Evolutionary conservation across 2,113 vertebrate species (phyloP), one percentile per base, ranked within the genome.

Genomic region (Notiomystis cincta): DNA sequence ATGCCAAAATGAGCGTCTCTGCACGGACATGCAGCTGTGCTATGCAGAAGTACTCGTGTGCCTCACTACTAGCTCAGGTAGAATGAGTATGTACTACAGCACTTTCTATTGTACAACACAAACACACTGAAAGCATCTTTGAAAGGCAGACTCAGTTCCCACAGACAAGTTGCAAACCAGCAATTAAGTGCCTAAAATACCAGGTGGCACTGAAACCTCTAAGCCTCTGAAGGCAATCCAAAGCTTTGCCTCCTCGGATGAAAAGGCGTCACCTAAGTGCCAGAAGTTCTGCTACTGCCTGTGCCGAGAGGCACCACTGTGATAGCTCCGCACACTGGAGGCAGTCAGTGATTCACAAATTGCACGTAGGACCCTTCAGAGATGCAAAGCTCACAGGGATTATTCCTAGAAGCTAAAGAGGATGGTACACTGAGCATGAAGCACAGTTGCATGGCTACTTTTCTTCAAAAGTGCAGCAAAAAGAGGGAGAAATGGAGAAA

Each of bases 91-190:
- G 89, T 86, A 81, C 88, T 66, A 70, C 72, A 92, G 78, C 67
- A 60, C 67, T 89, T 90, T 11, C 89, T 64, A 89, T 58, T 93
- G 86, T 93, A 88, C 60, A 83, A 70, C 89, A 95, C 88, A 92
- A 95, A 95, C 75, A 93, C 82, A 86, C 5, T 81, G 89, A 95
- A 89, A 83, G 60, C 56, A 77, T 58, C 67, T 83, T 86, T 90
- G 90, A 96, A 90, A 92, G 71, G 84, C 47, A 56, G 78, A 40
- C 86, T 90, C 47, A 19, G 86, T 65, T 96, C 88, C 82, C 94
- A 93, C 38, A 67, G 93, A 93, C 54, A 95, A 87, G 86, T n/a
- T 83, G 91, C 90, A 92, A 83, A 96, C 62, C 89, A 95, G 89
- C 89, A 90, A 93, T 80, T 95, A 95, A 95, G 79, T 70, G 79